Evolutionary conservation across 92 coral and sea anemone genomes (phyloP).

Genomic region (Pocillopora grandis): DNA sequence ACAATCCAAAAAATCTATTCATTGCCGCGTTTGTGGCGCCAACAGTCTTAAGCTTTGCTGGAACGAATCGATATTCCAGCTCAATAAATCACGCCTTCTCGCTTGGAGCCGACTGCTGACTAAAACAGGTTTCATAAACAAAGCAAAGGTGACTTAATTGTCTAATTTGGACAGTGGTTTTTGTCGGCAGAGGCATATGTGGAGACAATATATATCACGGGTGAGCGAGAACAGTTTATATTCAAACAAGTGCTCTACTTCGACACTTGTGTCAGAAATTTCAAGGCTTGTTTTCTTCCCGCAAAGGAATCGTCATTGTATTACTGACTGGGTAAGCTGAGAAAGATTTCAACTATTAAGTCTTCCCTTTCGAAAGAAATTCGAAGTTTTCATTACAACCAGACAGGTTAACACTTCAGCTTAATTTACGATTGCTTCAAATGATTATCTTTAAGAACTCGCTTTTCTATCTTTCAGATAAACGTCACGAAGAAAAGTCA

Average conservation of each 20-base stretch:
- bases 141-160: slow-evolving; percentile 28
- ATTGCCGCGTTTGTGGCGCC: slow-evolving; percentile 34
- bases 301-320: not conserved
- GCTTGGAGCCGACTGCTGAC: slow-evolving; percentile 17
- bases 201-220: slow-evolving; percentile 18
- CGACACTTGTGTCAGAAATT: not conserved
- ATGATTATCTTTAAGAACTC: not conserved
- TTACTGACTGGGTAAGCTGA: not conserved
- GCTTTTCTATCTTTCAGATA: not conserved
- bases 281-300: not conserved
- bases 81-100: slow-evolving; percentile 25
- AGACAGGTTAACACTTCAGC: no score
- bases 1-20: slow-evolving; percentile 18
- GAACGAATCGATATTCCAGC: slow-evolving; percentile 31
- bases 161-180: slow-evolving; percentile 11
- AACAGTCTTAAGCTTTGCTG: not conserved
- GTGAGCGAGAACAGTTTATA: not conserved
- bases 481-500: not conserved
- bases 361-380: not conserved
- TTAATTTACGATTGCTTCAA: not conserved
- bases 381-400: not conserved
- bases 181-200: not conserved
- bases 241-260: not conserved
- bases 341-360: not conserved
- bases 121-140: slow-evolving; percentile 2